Conservation (phyloP, 2,113 vertebrate genomes). For the Calidris pugnax region DNA sequence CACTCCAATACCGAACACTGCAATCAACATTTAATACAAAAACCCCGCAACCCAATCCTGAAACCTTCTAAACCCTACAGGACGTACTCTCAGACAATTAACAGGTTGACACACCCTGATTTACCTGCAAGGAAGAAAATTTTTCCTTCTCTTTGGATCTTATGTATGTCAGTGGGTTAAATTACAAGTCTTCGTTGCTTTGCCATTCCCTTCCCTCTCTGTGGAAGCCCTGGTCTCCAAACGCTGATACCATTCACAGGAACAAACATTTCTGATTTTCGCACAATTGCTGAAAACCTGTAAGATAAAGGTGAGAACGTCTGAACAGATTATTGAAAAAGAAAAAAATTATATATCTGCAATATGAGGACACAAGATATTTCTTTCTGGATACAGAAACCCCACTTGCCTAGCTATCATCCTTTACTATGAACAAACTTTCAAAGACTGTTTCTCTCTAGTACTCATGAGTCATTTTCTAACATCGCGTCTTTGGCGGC, state of each 20-base stretch:
- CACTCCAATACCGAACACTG: background rate
- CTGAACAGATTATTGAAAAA: background rate
- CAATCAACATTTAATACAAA: background rate
- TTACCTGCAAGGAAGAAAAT: background rate
- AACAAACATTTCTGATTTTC: background rate
- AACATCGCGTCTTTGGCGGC: constrained; percentile 33
- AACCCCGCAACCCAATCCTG: background rate
- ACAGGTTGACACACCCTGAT: background rate
- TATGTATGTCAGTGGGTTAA: background rate
- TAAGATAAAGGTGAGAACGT: constrained; percentile 24
- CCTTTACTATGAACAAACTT: constrained; percentile 37
- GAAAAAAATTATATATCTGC: background rate
- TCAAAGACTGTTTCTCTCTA: constrained; percentile 23
- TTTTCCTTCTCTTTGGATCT: background rate
- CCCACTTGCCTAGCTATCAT: constrained; percentile 33
- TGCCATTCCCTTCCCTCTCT: background rate
- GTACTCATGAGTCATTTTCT: constrained; percentile 58
- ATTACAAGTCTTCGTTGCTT: rapidly evolving
- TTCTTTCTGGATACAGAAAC: constrained; percentile 15
- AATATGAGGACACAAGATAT: background rate
- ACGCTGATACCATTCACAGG: background rate
- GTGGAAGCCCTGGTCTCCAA: background rate
- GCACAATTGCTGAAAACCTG: background rate
- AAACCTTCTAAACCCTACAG: background rate
- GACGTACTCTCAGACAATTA: background rate